Percentiles rank a stretch among this genome's conserved stretches.
These are phyloP conservation scores for Australoheros facetus DNA, from an alignment of 2,797 vertebrate genomes.

Conservation along the genomic window DNA sequence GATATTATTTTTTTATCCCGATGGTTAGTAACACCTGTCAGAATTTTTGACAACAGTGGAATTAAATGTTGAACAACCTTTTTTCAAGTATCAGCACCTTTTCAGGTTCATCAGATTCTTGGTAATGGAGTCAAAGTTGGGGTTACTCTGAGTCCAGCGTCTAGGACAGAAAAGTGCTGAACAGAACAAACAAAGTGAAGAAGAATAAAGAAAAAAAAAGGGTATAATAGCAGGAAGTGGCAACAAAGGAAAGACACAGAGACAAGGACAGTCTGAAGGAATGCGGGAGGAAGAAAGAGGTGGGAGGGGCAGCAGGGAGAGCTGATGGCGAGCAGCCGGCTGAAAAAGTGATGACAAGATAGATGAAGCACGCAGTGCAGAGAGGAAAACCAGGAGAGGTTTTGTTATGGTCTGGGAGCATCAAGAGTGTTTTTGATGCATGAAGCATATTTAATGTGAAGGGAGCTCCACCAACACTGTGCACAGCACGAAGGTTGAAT, in stretches of 20 bases:
- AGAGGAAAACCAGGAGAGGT: not conserved
- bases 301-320: not conserved
- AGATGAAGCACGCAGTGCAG: slow-evolving; percentile 4
- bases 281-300: slow-evolving; percentile 21
- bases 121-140: not conserved
- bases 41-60: not conserved
- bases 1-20: not conserved
- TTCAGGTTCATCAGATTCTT: not conserved
- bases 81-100: not conserved
- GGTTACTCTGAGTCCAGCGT: not conserved
- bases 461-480: not conserved
- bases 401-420: not conserved
- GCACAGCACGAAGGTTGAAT: too few species aligned
- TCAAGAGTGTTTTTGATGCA: not conserved
- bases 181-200: not conserved
- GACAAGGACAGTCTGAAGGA: slow-evolving; percentile 40
- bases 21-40: not conserved
- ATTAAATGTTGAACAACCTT: not conserved
- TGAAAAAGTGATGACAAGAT: slow-evolving; percentile 31
- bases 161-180: not conserved
- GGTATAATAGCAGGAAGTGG: slow-evolving; percentile 17
- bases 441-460: not conserved
- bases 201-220: not conserved
- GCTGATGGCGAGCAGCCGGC: slow-evolving; percentile 24
- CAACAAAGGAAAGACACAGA: slow-evolving; percentile 2